phyloP scores from a whole-genome alignment of 2,113 vertebrate species.

The Rousettus leschenaultii region DNA sequence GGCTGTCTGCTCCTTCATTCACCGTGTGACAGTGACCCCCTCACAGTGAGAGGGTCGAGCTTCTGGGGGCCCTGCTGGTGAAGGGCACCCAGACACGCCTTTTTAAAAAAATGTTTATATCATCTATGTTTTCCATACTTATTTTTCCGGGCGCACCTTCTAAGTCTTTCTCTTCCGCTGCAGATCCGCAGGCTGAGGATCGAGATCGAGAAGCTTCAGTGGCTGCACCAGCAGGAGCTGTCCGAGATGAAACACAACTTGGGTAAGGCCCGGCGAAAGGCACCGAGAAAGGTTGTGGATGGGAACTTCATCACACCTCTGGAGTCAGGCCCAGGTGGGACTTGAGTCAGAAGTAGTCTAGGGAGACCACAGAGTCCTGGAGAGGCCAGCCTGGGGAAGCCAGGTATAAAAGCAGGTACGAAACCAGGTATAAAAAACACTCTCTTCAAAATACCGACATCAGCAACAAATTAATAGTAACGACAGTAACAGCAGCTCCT shows the following conservation, averaged over 20 bases:
- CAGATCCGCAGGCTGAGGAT: constrained; percentile 97
- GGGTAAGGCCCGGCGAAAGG: constrained; percentile 77
- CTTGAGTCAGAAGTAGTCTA: accelerated
- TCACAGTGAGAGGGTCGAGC: accelerated
- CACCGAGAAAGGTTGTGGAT: accelerated
- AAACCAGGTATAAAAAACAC: accelerated
- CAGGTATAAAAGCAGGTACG: accelerated
- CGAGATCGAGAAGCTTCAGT: constrained; percentile 98
- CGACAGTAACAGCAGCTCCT: accelerated
- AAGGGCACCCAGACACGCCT: accelerated
- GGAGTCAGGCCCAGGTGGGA: background rate
- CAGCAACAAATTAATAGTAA: accelerated
- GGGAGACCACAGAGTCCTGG: background rate
- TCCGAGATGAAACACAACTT: constrained; percentile 99
- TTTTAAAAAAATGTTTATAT: too few species aligned
- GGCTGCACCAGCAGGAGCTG: constrained; percentile 97
- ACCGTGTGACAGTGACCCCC: accelerated
- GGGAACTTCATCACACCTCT: accelerated
- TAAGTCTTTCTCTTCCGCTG: background rate
- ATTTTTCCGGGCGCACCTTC: accelerated
- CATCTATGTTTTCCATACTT: too few species aligned
- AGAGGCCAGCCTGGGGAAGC: background rate
- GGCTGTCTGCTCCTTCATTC: accelerated
- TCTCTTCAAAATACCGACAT: background rate
- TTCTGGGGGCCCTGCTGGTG: accelerated